phyloP scores from a whole-genome alignment of 2,888 invertebrate species.

The Baronia brevicornis region DNA sequence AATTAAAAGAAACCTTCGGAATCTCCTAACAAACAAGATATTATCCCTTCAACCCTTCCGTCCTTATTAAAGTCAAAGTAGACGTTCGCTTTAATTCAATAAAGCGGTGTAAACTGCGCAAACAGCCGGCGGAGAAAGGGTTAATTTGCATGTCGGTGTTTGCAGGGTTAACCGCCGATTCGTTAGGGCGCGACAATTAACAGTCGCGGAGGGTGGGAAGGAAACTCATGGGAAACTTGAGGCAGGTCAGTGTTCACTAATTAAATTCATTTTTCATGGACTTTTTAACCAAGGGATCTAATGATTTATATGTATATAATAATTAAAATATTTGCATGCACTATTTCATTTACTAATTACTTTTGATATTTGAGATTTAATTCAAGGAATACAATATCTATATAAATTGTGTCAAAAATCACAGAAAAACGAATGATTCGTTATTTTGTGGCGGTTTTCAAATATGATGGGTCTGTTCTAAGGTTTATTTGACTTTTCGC shows the following conservation, averaged over 20 bases:
- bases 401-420: too few relatives aligned
- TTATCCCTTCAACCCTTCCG: conserved; percentile 61
- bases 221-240: conserved; percentile 65
- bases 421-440: too few relatives aligned
- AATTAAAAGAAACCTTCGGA: conserved; percentile 54
- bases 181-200: conserved; percentile 71
- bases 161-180: conserved; percentile 69
- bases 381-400: too few relatives aligned
- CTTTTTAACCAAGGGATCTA: too few relatives aligned
- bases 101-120: conserved; percentile 65
- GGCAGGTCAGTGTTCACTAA: conserved; percentile 54
- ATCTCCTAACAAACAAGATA: conserved; percentile 66
- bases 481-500: too few relatives aligned
- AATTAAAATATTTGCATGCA: too few relatives aligned
- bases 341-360: too few relatives aligned
- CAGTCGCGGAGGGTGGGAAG: conserved; percentile 41
- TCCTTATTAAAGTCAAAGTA: conserved; percentile 39
- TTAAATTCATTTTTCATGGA: conserved; percentile 19
- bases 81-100: conserved; percentile 64
- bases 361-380: too few relatives aligned
- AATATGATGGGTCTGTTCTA: too few relatives aligned
- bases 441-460: too few relatives aligned
- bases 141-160: conserved; percentile 71
- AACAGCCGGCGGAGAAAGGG: conserved; percentile 66
- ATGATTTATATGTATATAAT: too few relatives aligned